These are phyloP conservation scores for Polydrusus tereticollis DNA, from an alignment of 2,888 invertebrate species.

Conservation along the genomic window DNA sequence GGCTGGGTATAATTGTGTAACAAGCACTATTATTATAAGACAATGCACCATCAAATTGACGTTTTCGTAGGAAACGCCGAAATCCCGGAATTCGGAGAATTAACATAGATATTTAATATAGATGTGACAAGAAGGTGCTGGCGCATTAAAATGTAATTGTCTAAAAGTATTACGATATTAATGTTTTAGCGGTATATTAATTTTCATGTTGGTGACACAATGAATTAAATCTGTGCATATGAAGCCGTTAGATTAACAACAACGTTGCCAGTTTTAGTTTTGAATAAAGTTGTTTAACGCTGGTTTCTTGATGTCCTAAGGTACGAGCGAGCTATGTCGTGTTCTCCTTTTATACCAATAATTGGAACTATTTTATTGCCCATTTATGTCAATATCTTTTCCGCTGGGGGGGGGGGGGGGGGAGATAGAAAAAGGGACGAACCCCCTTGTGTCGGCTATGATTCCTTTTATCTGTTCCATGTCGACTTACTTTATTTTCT, in stretches of 20 bases:
- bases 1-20: neutral
- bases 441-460: neutral
- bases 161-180: slow-evolving; percentile 1
- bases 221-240: neutral
- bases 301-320: no score
- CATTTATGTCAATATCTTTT: no score
- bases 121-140: neutral
- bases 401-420: no score
- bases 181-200: slow-evolving; percentile 6
- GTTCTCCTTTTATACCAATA: no score
- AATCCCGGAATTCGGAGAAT: neutral
- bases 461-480: slow-evolving; percentile 1
- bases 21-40: neutral
- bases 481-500: neutral
- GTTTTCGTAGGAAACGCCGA: neutral
- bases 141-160: slow-evolving; percentile 13
- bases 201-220: neutral
- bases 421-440: no score
- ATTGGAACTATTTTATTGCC: no score
- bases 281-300: no score
- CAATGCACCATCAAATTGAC: neutral
- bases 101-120: slow-evolving; percentile 18
- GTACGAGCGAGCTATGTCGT: no score
- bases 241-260: neutral
- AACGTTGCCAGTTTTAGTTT: no score